Evolutionary conservation across 2,888 invertebrate genomes (phyloP), one percentile per base, ranked within the genome.

Genomic region (Brachyptera putata): DNA sequence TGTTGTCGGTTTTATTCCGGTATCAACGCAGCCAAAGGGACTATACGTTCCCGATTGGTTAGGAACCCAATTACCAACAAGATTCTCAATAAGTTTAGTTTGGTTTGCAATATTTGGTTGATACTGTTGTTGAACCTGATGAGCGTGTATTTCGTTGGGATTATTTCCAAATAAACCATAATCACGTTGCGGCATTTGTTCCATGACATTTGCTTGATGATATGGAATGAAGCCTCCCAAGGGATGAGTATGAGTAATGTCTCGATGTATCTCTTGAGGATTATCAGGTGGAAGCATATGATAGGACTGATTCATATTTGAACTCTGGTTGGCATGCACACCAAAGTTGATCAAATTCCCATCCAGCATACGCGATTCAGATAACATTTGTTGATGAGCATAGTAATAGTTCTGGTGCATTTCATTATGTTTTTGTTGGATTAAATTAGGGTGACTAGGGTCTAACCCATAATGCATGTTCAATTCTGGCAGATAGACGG

Each of bases 1-100:
- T 13, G 60, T 60, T 9, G 46, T 22, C n/a, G 60, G 61, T 37
- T 53, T 34, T 11, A 80, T 81, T 14, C 80, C 71, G 7, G 79
- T 77, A 65, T 80, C 80, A 62, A 80, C 78, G 68, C 80, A 83
- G 1, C 87, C 87, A 74, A 87, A 87, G 0, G 87, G 88, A 58
- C 85, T 85, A 69, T 87, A 88, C 7, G 86, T 87, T 14, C 87
- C 87, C 57, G 81, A 83, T 30, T 84, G 84, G 70, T 85, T 86
- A 3, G 87, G 85, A 34, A 82, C 82, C 82, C 86, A 85, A 70
- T 87, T 87, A 9, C 86, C 85, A 57, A 86, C 80, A 43, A 88
- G 77, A 73, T 86, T 86, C 68, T 87, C 86, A 61, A 88, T 80
- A 63, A 87, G 77, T 67, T 83, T 81, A 70, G 59, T 57, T 39